Base-by-base conservation (phyloP, 2,113 vertebrate species). In the Osmerus eperlanus region DNA sequence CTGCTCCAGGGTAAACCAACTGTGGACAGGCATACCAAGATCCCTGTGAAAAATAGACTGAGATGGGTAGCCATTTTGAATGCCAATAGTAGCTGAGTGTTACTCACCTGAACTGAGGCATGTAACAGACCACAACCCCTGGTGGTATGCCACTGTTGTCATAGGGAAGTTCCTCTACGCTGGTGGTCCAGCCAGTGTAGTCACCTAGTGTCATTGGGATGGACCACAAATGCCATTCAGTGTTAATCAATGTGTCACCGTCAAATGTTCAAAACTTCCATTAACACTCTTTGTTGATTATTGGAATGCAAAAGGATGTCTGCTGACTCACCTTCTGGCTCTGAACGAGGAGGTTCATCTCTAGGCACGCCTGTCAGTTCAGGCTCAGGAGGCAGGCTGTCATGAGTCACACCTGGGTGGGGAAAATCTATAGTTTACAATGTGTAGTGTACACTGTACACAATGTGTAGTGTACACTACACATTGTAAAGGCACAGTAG, bases 1-100 rank as follows among this genome's bases (percentile, higher is more conserved):
- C 85, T 96, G 95, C 79, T 95, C 91, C 89, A 94, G 84, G 77
- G 93, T 77, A 0, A 94, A 94, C 94, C 94, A 95, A 87, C 95
- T 96, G 86, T 4, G 18, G 51, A 66, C n/a, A 53, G 19, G 21
- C 28, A 47, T 74, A 36, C 16, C 36, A 8, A 47, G 16, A 60
- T 8, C 11, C 61, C 3, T 29, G 19, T 14, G 14, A 21, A 29
- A 28, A 16, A 16, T 28, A 2, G 25, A 28, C 25, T 28, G 19
- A 16, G 23, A 53, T 18, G 53, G 3, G 21, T 16, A 9, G 12
- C 29, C 14, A 18, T 11, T 25, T 65, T 56, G 47, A n/a, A 36
- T 3, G 13, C 14, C 6, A 2, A 23, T 59, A 1, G 25, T 14
- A 23, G 14, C 18, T 36, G n/a, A 28, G 6, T 19, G 28, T 16